phyloP scores from a whole-genome alignment of 2,797 vertebrate genomes.

The Thripadectes ignobilis region DNA sequence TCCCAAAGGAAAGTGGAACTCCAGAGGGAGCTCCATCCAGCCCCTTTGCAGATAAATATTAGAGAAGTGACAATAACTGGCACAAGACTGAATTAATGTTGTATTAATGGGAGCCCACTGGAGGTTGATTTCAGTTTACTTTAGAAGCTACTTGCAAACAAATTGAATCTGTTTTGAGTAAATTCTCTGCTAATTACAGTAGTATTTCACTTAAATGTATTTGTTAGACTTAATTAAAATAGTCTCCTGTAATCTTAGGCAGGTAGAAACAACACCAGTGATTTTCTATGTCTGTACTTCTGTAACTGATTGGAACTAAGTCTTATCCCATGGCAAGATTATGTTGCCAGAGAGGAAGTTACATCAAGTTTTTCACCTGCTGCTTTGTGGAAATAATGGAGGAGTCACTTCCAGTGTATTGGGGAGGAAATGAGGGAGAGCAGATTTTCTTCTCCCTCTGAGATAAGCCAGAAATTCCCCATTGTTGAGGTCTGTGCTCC shows the following conservation, averaged over 20 bases:
- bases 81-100: not conserved
- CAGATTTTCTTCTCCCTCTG: not conserved
- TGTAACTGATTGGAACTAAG: not conserved
- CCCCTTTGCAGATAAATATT: not conserved
- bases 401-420: not conserved
- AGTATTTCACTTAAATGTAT: not conserved
- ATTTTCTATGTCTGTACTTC: not conserved
- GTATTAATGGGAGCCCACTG: not conserved
- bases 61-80: not conserved
- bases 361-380: slow-evolving; percentile 31
- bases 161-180: not conserved
- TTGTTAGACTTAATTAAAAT: not conserved
- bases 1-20: not conserved
- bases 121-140: not conserved
- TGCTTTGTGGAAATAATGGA: not conserved
- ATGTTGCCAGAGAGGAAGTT: slow-evolving; percentile 27
- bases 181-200: not conserved
- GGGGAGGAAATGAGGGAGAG: slow-evolving; percentile 9
- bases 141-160: not conserved
- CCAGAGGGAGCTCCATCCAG: not conserved
- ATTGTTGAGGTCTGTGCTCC: not conserved
- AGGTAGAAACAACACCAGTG: not conserved
- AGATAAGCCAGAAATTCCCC: not conserved
- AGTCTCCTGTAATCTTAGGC: not conserved
- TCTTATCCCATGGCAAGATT: not conserved